Evolutionary conservation across 2,113 vertebrate species (phyloP).

Genomic region (Gasterosteus nipponicus): DNA sequence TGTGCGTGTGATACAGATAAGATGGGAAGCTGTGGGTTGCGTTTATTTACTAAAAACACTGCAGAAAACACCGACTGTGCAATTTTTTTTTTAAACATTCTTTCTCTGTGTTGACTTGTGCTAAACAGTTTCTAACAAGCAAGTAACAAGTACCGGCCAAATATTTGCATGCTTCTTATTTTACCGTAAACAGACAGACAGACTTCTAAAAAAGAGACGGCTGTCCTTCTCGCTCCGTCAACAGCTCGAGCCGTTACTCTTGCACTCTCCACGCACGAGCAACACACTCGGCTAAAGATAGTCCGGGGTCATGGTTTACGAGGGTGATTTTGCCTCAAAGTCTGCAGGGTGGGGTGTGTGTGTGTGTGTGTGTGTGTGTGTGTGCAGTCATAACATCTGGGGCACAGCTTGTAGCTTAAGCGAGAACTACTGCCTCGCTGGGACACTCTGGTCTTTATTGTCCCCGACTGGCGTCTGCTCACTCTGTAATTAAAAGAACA

Average conservation of each 20-base stretch:
- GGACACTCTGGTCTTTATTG: conserved; percentile 17
- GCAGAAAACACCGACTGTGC: not conserved
- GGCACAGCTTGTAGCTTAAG: conserved; percentile 62
- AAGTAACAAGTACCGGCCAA: not conserved
- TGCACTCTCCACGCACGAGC: not conserved
- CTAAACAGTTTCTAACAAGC: not conserved
- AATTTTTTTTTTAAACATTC: conserved; percentile 2
- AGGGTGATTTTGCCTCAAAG: conserved; percentile 55
- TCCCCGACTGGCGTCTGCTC: not conserved
- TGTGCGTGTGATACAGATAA: conserved; percentile 2
- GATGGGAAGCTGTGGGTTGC: not conserved
- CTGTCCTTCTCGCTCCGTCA: conserved; percentile 10
- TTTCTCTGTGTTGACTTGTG: not conserved
- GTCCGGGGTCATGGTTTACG: conserved; percentile 43
- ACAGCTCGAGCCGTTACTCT: conserved; percentile 10
- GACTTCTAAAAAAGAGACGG: not conserved
- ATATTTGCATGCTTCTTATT: not conserved
- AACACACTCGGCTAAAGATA: conserved; percentile 56
- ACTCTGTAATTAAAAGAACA: conserved; percentile 30
- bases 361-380: not conserved
- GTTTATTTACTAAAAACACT: conserved; percentile 19
- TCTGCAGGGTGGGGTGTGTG: conserved; percentile 30
- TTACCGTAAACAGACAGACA: not conserved
- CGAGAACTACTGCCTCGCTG: conserved; percentile 27
- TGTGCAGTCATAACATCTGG: conserved; percentile 73